Base-by-base conservation (phyloP, 2,797 vertebrate species). In the Poecile montanus region DNA sequence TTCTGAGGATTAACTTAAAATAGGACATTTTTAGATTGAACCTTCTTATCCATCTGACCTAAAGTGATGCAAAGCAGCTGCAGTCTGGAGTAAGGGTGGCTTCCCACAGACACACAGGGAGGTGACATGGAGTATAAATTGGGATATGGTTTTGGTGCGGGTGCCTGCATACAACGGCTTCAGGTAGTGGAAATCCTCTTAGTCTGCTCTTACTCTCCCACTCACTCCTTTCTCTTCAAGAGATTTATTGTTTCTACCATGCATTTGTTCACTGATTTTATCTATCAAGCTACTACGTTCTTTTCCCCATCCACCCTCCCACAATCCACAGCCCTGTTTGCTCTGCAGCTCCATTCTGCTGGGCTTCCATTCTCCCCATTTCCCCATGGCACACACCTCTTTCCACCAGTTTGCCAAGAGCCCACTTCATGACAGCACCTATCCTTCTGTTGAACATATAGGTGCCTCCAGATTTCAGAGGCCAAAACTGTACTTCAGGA, bases 1-100 rank as follows among this genome's bases (percentile, higher is more conserved):
- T 97, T 87, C 77, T 68, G 71, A 94, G 80, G 88, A 96, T 95
- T 90, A 91, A 86, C 42, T 82, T 74, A 77, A 88, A 94, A 93
- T 42, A 94, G 74, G 60, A 93, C 91, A 82, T 71, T 90, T 93
- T 70, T 48, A 94, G 61, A 73, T 44, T 60, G 65, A 91, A 66
- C 42, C 30, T 90, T 88, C 95, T 88, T 76, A 90, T 79, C 81
- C 42, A 58, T 58, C 75, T 93, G 84, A 90, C 76, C 53, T 79
- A 82, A 89, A 88, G 67, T 0, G 0, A 86, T 32, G 50, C n/a
- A 81, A 73, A 88, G 76, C 67, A 67, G 73, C 27, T 7, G 5
- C 84, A 85, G 26, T 20, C 62, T 71, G 79, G 45, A 84, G 60
- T 44, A 86, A 88, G 48, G 45, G 48, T 61, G 48, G 71, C 48